Percentiles rank a stretch among this genome's conserved stretches.
Evolutionary conservation across 2,113 vertebrate species (phyloP).

Genomic region (Agapornis roseicollis): DNA sequence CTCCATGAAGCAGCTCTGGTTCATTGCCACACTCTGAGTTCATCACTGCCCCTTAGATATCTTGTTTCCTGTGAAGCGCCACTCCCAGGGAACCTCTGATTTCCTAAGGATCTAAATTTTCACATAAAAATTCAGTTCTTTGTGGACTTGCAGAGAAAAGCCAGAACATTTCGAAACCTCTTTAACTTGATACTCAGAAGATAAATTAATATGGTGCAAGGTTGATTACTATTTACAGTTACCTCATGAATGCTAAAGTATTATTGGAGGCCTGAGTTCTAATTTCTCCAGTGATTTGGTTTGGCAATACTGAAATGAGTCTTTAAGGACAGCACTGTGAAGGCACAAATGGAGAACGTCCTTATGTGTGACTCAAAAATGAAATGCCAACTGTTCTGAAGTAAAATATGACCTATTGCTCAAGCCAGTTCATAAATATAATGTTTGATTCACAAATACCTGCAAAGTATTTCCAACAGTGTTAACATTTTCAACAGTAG

Average conservation of each 20-base stretch:
- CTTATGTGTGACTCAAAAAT: accelerated
- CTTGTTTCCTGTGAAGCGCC: background rate
- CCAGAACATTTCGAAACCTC: background rate
- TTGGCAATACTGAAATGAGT: background rate
- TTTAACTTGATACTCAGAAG: background rate
- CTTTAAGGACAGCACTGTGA: background rate
- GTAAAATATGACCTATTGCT: background rate
- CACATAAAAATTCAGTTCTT: background rate
- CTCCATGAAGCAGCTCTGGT: background rate
- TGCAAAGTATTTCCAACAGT: background rate
- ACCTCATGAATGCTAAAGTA: background rate
- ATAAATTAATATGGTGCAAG: background rate
- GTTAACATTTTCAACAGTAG: background rate
- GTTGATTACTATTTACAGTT: background rate
- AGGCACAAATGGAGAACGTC: background rate
- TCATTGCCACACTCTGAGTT: background rate
- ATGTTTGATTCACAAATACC: background rate
- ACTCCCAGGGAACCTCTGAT: background rate
- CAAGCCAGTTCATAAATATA: background rate
- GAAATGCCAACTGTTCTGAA: background rate
- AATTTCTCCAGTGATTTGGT: background rate
- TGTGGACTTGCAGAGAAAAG: background rate
- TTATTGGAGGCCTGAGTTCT: background rate
- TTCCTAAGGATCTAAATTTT: background rate
- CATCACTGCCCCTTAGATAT: background rate